Evolutionary conservation across 2,113 vertebrate genomes (phyloP).

Genomic region (Eurypyga helias): DNA sequence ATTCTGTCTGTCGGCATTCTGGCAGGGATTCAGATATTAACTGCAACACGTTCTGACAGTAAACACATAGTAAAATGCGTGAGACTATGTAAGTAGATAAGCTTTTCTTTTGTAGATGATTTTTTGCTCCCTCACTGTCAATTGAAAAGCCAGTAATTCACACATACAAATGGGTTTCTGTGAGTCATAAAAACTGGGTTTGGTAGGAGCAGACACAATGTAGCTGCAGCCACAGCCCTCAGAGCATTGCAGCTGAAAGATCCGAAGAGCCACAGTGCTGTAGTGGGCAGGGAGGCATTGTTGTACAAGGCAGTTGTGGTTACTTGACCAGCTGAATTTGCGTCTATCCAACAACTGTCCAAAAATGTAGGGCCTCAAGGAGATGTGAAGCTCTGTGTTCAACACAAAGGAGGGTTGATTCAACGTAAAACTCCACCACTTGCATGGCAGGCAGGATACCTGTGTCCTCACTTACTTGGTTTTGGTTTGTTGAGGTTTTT

Average conservation of each 20-base stretch:
- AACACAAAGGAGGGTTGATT: neutral
- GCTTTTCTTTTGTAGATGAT: slow-evolving; percentile 23
- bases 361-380: neutral
- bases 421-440: neutral
- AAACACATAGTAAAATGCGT: slow-evolving; percentile 54
- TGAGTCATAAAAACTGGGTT: slow-evolving; percentile 23
- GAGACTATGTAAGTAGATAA: slow-evolving; percentile 44
- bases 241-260: neutral
- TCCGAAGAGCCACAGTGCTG: neutral
- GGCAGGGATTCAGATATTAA: slow-evolving; percentile 60
- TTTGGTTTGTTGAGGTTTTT: neutral
- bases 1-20: slow-evolving; percentile 45
- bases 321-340: neutral
- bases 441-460: neutral
- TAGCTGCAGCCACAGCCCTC: neutral
- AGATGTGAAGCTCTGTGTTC: neutral
- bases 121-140: slow-evolving; percentile 37
- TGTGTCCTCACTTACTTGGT: neutral
- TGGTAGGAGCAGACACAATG: neutral
- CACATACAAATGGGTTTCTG: neutral
- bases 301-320: neutral
- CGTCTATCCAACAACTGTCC: neutral
- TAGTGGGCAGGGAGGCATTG: neutral
- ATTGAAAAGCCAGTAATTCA: slow-evolving; percentile 47
- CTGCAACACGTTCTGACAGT: slow-evolving; percentile 40